Evolutionary conservation across 2,888 invertebrate genomes (phyloP), one percentile per base, ranked within the genome.

Genomic region (Diogma glabrata): DNA sequence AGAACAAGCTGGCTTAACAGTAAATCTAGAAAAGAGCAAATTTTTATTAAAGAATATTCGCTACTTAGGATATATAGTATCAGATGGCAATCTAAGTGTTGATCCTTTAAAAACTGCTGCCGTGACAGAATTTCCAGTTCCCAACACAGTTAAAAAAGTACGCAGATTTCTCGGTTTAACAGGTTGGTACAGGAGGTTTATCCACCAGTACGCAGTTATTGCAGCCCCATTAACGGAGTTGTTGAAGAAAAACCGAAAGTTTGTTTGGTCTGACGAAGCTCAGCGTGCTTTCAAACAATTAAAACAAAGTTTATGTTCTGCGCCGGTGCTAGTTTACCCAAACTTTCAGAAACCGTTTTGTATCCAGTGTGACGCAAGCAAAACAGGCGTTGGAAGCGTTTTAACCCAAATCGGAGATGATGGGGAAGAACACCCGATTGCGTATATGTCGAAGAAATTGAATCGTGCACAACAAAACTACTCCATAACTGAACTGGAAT

Each of bases 81-180:
- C 16, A 2, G 57, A 57, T 53, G 33, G 5, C 2, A 33, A 33
- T 12, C 12, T 33, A 4, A 2, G 33, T 10, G 33, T 33, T 7
- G 33, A 33, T 33, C 33, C 7, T 12, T 12, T 14, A 33, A 33
- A 33, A 10, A 14, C 14, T 33, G 5, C 33, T 14, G 55, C 26
- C 51, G 51, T 30, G 6, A 52, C 9, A 54, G 57, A 5, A 1
- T 56, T 56, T 52, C 58, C 59, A 0, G 19, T 50, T 1, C 58
- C 58, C 14, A 52, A 51, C 20, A 47, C 38, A 3, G 9, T 47
- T 3, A 33, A 53, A n/a, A 53, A 59, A 16, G 54, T 57, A 0
- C 28, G 58, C 2, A 50, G 56, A n/a, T 55, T 59, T 9, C 14
- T 57, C 0, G 56, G 58, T 0, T 52, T 56, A 23, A 54, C 56